Base-by-base conservation (phyloP, 1,140 invertebrate species). In the Arctopsyche grandis region DNA sequence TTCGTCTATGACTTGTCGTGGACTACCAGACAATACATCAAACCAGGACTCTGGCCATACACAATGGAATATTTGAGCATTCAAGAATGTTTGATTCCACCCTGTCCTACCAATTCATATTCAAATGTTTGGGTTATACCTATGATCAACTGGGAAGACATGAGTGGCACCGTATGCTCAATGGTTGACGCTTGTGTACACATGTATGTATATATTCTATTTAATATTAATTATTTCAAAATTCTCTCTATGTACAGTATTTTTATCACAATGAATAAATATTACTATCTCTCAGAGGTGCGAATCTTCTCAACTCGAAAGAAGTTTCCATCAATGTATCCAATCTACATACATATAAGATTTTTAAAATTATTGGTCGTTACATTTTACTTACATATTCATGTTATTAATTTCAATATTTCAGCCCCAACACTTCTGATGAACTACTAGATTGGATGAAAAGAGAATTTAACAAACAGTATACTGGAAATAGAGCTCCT, bases 111-210 rank as follows among this genome's bases (percentile, higher is more conserved):
- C 38, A 89, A 90, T 0, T 89, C 90, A 0, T 88, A 91, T 63
- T 91, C 92, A 4, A 90, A 90, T 10, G 79, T 90, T 0, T 93
- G 93, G 93, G 88, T 91, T 0, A 84, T 89, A 38, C 92, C 93
- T 0, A 92, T 94, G 91, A 84, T 93, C 1, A 88, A 91, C 81
- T 90, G 91, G 87, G 22, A 26, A 0, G 90, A 75, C 0, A 90
- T 91, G 82, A 84, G 19, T 86, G 43, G 86, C 87, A 9, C 85
- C 86, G 60, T 86, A 7, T 93, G 92, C 82, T 88, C 91, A 12
- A 93, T 93, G 91, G 88, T 91, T 7, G 92, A 93, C 84, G 88
- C 89, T 0, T 93, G 92, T 77, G 85, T 86, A 9, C 88, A 87
- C 85, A 87, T 89, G 86, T 86, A 81, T 85, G 83, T 83, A 82